Evolutionary conservation across 2,888 invertebrate genomes (phyloP), one percentile per base, ranked within the genome.

Genomic region (Andrena bicolor): DNA sequence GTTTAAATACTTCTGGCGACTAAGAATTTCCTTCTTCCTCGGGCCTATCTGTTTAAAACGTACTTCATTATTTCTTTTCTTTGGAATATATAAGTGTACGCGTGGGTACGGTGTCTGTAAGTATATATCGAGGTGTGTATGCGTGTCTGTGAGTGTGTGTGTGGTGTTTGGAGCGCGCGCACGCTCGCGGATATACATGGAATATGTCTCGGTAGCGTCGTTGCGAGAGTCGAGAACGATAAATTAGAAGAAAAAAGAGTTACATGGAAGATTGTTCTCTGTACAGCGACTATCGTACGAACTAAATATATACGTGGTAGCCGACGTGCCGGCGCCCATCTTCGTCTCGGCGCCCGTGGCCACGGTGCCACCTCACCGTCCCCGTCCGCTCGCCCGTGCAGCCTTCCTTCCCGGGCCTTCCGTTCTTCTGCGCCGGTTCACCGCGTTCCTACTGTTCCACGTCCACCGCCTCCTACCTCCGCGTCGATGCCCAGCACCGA

Each of bases 201-300:
- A 48, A 64, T 66, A 53, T 71, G 49, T 66, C 68, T 60, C 53
- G 63, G 73, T 74, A 72, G 60, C 53, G 77, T 75, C 64, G 66
- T 70, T 70, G 65, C 78, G 73, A 74, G 82, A 81, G 82, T 81
- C 82, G 70, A 84, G 71, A 82, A 77, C 64, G 66, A 83, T 71
- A 56, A 82, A 82, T 76, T 74, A 60, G 78, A 80, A 75, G 77
- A 74, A 81, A 65, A 70, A 63, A 83, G 69, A 56, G 68, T 83
- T 78, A 81, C 82, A 84, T 90, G 90, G 88, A 91, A 90, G 89
- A 90, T 90, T 89, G 83, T 89, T 87, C 86, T 89, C 87, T 89
- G 90, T 88, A 90, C 89, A 88, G 80, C 85, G 82, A 84, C 86
- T 85, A 81, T 86, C 77, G 66, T 80, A 77, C 79, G 64, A 83